Evolutionary conservation across 1,140 invertebrate species (phyloP).

Genomic region (Chrysomallon squamiferum): DNA sequence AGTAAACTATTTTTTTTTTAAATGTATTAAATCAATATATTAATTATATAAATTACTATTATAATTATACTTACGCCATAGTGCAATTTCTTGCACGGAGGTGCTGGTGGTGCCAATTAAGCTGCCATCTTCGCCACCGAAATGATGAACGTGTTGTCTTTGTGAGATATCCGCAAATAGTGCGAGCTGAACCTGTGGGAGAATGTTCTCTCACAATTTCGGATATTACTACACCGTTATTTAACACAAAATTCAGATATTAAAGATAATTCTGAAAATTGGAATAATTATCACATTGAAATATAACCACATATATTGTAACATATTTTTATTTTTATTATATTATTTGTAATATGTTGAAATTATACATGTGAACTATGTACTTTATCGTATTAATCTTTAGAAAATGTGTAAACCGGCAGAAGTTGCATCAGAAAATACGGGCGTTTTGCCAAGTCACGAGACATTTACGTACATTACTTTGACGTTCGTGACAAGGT

Average conservation of each 20-base stretch:
- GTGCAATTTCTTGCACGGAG: not conserved
- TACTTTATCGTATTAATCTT: too few species aligned
- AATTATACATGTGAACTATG: too few species aligned
- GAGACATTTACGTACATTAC: not conserved
- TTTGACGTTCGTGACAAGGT: too few species aligned
- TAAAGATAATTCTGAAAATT: too few species aligned
- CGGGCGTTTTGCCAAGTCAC: slow-evolving; percentile 6
- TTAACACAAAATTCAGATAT: too few species aligned
- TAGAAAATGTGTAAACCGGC: not conserved
- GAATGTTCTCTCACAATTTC: not conserved
- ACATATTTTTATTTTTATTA: too few species aligned
- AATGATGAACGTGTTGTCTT: not conserved
- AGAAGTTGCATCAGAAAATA: slow-evolving; percentile 18
- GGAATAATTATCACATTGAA: too few species aligned
- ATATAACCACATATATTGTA: too few species aligned
- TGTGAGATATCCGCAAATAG: not conserved
- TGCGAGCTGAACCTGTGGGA: not conserved
- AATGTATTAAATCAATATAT: not conserved
- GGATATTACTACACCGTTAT: slow-evolving; percentile 2
- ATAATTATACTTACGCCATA: slow-evolving; percentile 1
- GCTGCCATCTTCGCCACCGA: not conserved
- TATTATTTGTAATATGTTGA: too few species aligned
- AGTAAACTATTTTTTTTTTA: too few species aligned
- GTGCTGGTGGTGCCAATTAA: not conserved
- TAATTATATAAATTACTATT: not conserved